Evolutionary conservation across 2,113 vertebrate species (phyloP).

Genomic region (Mastomys coucha): DNA sequence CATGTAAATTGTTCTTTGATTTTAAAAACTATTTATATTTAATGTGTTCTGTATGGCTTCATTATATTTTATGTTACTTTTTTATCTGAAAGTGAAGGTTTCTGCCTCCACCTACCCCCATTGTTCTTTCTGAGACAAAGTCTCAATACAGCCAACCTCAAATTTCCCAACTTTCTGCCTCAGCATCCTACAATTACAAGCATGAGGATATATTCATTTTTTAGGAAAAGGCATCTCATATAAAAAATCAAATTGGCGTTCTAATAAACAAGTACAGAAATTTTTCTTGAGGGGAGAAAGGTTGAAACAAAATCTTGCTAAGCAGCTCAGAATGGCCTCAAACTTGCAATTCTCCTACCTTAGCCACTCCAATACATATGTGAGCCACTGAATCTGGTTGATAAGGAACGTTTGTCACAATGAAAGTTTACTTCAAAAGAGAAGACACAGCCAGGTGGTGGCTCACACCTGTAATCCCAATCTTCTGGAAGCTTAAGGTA

Average conservation of each 20-base stretch:
- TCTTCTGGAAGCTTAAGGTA: not conserved
- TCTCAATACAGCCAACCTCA: not conserved
- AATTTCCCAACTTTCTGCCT: not conserved
- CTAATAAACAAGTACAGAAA: slow-evolving; percentile 13
- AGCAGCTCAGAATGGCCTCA: not conserved
- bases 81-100: slow-evolving; percentile 32
- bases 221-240: slow-evolving; percentile 39
- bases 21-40: not conserved
- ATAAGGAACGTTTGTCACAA: not conserved
- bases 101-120: not conserved
- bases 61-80: not conserved
- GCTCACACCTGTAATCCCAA: not conserved
- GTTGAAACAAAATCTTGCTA: not conserved
- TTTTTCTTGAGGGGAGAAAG: not conserved
- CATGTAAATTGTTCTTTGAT: not conserved
- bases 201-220: not conserved
- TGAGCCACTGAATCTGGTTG: not conserved
- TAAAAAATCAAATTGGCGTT: not conserved
- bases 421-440: not conserved
- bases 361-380: not conserved
- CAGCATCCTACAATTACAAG: not conserved
- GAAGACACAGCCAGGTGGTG: not conserved
- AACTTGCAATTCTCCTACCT: not conserved
- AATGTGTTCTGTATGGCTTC: slow-evolving; percentile 7
- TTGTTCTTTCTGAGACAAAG: not conserved